A percentile compares a stretch with the other conserved stretches of the same genome.
Conservation (phyloP, 2,797 vertebrate genomes). For the Anguilla megastoma region DNA sequence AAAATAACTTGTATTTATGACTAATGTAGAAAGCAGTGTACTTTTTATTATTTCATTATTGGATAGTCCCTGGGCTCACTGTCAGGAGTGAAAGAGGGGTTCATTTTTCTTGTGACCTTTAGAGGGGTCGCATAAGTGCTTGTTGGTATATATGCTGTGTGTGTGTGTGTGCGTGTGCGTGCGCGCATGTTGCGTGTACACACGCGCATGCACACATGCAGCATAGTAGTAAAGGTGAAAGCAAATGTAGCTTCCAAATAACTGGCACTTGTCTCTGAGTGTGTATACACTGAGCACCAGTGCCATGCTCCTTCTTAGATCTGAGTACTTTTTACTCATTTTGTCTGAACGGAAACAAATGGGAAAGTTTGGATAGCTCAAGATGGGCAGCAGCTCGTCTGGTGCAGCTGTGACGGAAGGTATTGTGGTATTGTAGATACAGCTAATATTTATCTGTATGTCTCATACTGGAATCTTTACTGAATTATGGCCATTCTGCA, state of each 20-base stretch:
- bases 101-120: conserved; percentile 27
- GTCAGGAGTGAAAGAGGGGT: background rate
- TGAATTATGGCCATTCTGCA: background rate
- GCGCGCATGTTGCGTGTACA: no score
- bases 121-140: background rate
- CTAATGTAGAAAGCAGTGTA: background rate
- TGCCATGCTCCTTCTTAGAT: background rate
- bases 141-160: background rate
- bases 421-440: background rate
- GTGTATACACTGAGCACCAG: background rate
- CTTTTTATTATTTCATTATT: background rate
- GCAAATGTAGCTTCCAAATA: background rate
- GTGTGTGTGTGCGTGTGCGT: background rate
- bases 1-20: background rate
- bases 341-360: background rate
- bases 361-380: conserved; percentile 4
- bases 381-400: background rate
- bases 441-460: background rate
- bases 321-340: background rate
- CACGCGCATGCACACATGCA: background rate
- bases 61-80: background rate
- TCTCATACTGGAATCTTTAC: background rate
- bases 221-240: background rate
- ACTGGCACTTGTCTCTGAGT: background rate
- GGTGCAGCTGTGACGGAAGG: conserved; percentile 10